Evolutionary conservation across 2,888 invertebrate species (phyloP), one percentile per base, ranked within the genome.

Genomic region (Suillia variegata): DNA sequence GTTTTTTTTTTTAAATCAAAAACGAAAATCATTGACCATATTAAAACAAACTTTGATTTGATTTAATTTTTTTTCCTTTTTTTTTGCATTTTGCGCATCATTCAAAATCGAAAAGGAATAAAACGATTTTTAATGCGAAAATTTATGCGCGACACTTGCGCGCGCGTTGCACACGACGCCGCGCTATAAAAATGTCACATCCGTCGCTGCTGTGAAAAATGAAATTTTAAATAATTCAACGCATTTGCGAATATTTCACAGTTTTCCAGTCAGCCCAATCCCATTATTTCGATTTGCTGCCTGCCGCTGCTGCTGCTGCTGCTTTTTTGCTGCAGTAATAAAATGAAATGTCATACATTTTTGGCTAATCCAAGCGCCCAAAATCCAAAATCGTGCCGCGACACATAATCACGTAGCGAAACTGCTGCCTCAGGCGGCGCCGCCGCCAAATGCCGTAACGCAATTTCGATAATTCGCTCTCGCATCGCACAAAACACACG

Each of bases 141-240:
- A 38, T 38, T 10, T 38, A n/a, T 38, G 38, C 10, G 38, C 15
- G 38, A 38, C 26, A n/a, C 38, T n/a, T 38, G 38, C 15, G 38
- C n/a, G 15, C 31, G 31, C 12, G 31, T 31, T 42, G 15, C 2
- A 18, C 20, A n/a, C 21, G 22, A 45, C 21, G 45, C 48, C 52
- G 17, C 20, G 15, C 58, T 26, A 58, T 58, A 58, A 58, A 58
- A 58, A 54, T 49, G 58, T 58, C 58, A 50, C 31, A 45, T n/a
- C 10, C 34, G 26, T 47, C n/a, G n/a, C n/a, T n/a, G n/a, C n/a
- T 22, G 58, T 58, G 58, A 58, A 54, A 58, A 58, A 58, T 58
- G 54, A 58, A 54, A 58, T 54, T 58, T 58, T 58, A 58, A 58
- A 58, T 58, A 58, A 58, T 58, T 58, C 33, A 58, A 54, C 50